Percentiles rank a stretch among this genome's conserved stretches.
Conservation (phyloP, 2,888 invertebrate species). For the Pherbina coryleti region DNA sequence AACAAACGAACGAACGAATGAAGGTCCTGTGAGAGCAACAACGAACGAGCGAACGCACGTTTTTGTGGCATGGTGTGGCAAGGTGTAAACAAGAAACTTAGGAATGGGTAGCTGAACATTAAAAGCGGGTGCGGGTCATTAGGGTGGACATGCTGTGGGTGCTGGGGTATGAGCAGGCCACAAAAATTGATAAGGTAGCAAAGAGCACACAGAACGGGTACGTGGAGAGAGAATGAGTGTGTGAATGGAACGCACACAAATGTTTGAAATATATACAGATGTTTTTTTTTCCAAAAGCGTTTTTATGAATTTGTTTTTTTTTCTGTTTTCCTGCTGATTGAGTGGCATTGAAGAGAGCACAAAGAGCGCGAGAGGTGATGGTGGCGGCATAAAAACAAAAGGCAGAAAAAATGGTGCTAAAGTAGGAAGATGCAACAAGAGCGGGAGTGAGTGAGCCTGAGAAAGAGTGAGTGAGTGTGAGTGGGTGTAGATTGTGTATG, state of each 20-base stretch:
- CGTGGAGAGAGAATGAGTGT: background rate
- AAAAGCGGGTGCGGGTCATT: background rate
- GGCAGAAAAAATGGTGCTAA: conserved; percentile 30
- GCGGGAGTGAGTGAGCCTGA: background rate
- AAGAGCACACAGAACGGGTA: background rate
- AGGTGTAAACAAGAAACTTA: background rate
- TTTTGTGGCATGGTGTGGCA: background rate
- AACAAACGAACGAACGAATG: background rate
- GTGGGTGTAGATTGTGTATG: background rate
- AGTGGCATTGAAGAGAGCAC: background rate
- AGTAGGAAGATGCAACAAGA: conserved; percentile 8
- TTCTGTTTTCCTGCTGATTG: background rate
- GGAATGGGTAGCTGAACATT: background rate
- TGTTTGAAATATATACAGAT: conserved; percentile 10
- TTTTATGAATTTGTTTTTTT: conserved; percentile 1
- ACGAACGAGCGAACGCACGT: background rate
- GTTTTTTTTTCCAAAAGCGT: background rate
- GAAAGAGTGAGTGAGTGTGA: background rate
- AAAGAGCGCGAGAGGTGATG: background rate
- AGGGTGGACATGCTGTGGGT: background rate
- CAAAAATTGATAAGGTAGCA: conserved; percentile 21
- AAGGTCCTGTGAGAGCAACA: background rate
- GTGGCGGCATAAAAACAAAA: conserved; percentile 31
- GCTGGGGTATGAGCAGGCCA: background rate
- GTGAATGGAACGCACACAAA: conserved; percentile 22